Conservation (phyloP, 2,888 invertebrate genomes). For the Caenorhabditis panamensis region DNA sequence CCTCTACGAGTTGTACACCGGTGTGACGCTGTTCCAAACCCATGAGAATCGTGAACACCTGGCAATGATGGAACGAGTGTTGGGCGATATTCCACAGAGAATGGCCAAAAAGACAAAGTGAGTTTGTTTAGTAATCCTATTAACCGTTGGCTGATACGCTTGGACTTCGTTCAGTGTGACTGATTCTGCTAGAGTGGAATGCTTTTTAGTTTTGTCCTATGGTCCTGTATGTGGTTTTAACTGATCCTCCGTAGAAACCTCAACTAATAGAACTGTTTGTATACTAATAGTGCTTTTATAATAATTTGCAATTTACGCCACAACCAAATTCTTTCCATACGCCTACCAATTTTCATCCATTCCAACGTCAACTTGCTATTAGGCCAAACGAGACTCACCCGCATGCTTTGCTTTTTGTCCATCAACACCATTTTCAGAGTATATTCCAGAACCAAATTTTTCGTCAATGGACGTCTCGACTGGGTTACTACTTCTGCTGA, state of each 20-base stretch:
- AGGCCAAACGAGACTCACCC: background rate
- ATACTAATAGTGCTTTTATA: too few relatives aligned
- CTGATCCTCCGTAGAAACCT: too few relatives aligned
- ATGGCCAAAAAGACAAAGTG: slow-evolving; percentile 85
- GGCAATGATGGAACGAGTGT: slow-evolving; percentile 99
- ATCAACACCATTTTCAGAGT: background rate
- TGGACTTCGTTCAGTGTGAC: too few relatives aligned
- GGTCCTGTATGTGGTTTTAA: too few relatives aligned
- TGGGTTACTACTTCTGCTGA: slow-evolving; percentile 98
- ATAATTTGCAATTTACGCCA: too few relatives aligned
- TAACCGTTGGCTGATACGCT: too few relatives aligned
- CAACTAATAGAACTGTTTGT: too few relatives aligned
- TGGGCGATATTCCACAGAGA: slow-evolving; percentile 95
- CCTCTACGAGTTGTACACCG: slow-evolving; percentile 95
- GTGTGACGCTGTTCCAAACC: slow-evolving; percentile 90
- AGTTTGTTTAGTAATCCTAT: background rate
- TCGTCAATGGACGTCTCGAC: slow-evolving; percentile 96
- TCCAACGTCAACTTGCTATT: too few relatives aligned
- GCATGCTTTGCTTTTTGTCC: background rate
- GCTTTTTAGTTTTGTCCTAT: too few relatives aligned
- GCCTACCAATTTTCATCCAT: too few relatives aligned
- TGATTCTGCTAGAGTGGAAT: too few relatives aligned
- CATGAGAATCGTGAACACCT: slow-evolving; percentile 99
- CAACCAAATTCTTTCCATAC: too few relatives aligned
- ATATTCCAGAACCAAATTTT: slow-evolving; percentile 91